phyloP scores from a whole-genome alignment of 2,113 vertebrate species.

The Todiramphus chloris region DNA sequence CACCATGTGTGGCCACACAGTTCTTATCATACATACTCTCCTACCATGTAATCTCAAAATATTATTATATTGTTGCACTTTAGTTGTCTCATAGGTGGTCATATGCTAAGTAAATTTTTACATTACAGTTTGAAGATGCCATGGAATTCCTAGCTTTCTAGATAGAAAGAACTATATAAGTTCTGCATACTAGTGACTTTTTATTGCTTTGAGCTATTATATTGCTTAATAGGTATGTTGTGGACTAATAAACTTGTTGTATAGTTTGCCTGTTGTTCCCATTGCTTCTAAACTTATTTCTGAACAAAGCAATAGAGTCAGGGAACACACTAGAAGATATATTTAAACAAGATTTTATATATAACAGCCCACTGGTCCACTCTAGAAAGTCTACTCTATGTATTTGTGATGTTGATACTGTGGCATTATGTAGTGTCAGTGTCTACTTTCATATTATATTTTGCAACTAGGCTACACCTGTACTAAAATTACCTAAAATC shows the following conservation, averaged over 20 bases:
- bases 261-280: background rate
- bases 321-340: background rate
- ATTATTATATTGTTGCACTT: background rate
- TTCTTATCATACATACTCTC: background rate
- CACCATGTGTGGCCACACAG: conserved; percentile 54
- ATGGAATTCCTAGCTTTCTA: background rate
- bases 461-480: background rate
- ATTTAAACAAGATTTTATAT: background rate
- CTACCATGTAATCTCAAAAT: background rate
- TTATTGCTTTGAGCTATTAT: background rate
- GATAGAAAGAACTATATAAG: background rate
- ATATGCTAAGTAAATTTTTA: background rate
- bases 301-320: background rate
- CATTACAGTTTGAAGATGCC: background rate
- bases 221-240: background rate
- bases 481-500: background rate
- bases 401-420: background rate
- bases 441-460: background rate
- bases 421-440: background rate
- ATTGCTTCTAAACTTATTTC: background rate
- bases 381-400: background rate
- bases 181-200: background rate
- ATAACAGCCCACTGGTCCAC: rapidly evolving
- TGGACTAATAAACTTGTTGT: background rate
- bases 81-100: background rate